Evolutionary conservation across 2,113 vertebrate genomes (phyloP).

Genomic region (Pollimyrus isidori): DNA sequence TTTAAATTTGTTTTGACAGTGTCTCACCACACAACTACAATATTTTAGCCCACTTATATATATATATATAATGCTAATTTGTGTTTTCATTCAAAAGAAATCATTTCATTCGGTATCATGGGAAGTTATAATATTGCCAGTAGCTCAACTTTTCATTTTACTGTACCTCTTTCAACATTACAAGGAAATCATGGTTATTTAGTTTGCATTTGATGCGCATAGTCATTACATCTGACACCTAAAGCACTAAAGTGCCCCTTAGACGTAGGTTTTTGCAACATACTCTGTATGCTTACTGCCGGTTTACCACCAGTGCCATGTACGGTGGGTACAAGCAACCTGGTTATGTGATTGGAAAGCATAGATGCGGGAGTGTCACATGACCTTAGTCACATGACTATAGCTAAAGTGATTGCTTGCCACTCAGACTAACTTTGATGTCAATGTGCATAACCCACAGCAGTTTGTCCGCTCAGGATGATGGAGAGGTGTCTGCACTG

Average conservation of each 20-base stretch:
- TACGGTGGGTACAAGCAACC: background rate
- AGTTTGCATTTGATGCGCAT: background rate
- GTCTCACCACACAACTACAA: constrained; percentile 2
- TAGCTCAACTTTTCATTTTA: background rate
- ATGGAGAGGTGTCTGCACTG: background rate
- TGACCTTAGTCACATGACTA: background rate
- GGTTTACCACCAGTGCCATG: background rate
- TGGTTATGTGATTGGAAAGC: background rate
- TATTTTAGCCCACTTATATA: background rate
- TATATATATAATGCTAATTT: constrained; percentile 7
- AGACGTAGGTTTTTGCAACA: background rate
- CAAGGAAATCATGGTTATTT: background rate
- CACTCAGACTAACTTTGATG: background rate
- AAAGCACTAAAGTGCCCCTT: background rate
- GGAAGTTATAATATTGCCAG: background rate
- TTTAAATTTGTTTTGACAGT: constrained; percentile 60
- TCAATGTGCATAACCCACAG: background rate
- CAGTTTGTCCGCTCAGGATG: background rate
- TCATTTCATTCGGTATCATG: background rate
- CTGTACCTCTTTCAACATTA: background rate
- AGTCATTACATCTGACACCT: constrained; percentile 5
- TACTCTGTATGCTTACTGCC: background rate
- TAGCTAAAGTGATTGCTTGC: background rate
- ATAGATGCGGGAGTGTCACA: background rate
- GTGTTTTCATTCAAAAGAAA: background rate